Evolutionary conservation across 2,113 vertebrate genomes (phyloP), one percentile per base, ranked within the genome.

Genomic region (Aix galericulata): DNA sequence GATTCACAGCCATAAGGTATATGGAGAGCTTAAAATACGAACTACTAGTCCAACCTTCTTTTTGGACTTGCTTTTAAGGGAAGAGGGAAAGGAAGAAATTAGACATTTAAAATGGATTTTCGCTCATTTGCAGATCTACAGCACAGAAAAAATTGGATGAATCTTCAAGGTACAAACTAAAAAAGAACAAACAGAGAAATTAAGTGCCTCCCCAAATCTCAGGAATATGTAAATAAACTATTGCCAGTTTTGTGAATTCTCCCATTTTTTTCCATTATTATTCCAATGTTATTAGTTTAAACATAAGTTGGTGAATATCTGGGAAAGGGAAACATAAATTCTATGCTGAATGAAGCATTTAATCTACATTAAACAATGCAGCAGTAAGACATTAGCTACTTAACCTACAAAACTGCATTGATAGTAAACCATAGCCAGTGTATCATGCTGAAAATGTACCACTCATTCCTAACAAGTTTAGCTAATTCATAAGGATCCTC

Each of bases 91-190:
- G 46, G 46, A 90, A 53, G 17, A 77, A 95, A 88, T 89, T 67
- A 87, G 55, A 74, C 68, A 92, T 94, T 94, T 94, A 88, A 93
- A 92, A 92, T 66, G 76, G 68, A 92, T 93, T 50, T 56, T 29
- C 60, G 83, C 69, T 89, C 83, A 88, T 84, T 96, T 34, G 5
- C 23, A 89, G 85, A 75, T 81, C 59, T 77, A 74, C 36, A 88
- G 78, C 59, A 76, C 42, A 82, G 62, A 92, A 64, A 73, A 73
- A 86, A 89, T 21, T 53, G 59, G 15, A 40, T 71, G n/a, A 75
- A 75, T 56, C 17, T 68, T 93, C 46, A 82, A 95, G 40, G 63
- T 79, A 77, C 16, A 44, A 75, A 86, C 63, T 85, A 87, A 81
- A 82, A 84, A 68, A 42, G 1, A 83, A 46, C 21, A 74, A 87